phyloP scores from a whole-genome alignment of 2,888 invertebrate species.

The Heliconius cydno region DNA sequence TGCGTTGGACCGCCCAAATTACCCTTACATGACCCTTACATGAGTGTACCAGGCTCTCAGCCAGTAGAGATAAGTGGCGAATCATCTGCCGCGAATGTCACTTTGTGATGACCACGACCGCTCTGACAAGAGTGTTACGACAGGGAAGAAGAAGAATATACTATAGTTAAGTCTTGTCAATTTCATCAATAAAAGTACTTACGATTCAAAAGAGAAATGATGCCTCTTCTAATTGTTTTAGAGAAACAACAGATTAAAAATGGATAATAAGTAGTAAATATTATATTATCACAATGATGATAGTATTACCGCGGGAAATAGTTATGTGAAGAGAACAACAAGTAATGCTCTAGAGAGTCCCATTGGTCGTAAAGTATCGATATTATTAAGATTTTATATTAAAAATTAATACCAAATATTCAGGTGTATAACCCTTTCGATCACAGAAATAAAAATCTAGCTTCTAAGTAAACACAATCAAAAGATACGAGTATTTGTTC shows the following conservation, averaged over 20 bases:
- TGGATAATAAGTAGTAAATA: background rate
- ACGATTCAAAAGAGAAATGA: background rate
- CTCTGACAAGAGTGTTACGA: too few species aligned
- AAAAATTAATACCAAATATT: background rate
- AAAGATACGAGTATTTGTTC: too few species aligned
- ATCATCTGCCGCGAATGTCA: too few species aligned
- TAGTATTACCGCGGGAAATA: slow-evolving; percentile 10
- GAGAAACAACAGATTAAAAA: background rate
- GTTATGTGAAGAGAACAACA: background rate
- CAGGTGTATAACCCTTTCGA: too few species aligned
- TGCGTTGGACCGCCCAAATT: too few species aligned
- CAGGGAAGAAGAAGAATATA: too few species aligned
- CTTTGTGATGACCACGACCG: too few species aligned
- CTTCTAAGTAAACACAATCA: too few species aligned
- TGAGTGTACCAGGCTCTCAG: too few species aligned
- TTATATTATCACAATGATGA: background rate
- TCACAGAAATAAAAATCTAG: too few species aligned
- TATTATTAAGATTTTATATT: background rate
- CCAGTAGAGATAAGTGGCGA: too few species aligned
- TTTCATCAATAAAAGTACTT: background rate
- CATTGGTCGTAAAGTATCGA: background rate
- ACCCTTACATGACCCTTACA: too few species aligned
- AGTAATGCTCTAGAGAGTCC: background rate
- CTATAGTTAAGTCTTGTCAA: background rate
- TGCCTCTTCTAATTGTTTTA: background rate